Evolutionary conservation across 2,797 vertebrate genomes (phyloP), one percentile per base, ranked within the genome.

Genomic region (Vespertilio murinus): DNA sequence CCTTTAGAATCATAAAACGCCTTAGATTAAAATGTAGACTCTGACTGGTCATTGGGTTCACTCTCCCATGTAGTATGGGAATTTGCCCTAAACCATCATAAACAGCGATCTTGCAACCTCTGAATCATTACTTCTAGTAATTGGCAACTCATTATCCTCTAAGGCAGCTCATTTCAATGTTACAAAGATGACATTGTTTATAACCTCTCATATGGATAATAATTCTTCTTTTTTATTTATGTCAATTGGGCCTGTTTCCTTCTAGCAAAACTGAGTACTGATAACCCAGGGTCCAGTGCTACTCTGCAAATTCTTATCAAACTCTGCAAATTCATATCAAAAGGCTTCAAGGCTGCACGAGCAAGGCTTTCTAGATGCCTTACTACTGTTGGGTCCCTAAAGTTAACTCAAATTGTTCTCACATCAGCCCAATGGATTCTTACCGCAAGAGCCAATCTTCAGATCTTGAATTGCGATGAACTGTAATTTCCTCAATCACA

Each of bases 161-260:
- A 82, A 59, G 75, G 25, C 28, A 84, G 38, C 25, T 85, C 45
- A 45, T 87, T 75, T 86, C 78, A 88, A 85, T 84, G 18, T 94
- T 88, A 83, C 56, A 94, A 77, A 85, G 40, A 61, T 80, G 38
- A 95, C 91, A 64, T 67, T 83, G 42, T 67, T 88, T 88, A 16
- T 87, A 74, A 71, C 28, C 23, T 91, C 67, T 90, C 56, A 47
- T 40, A 59, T 84, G 90, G 81, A 47, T 83, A 91, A 38, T 28
- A 85, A 79, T 86, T 93, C 35, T 78, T 3, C 47, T 73, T 47
- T 93, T 89, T 96, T 93, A 71, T 40, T 92, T 88, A 30, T 49
- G n/a, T 92, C 81, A 71, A 2, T 47, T 70, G 35, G 69, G 45
- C 6, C 54, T 88, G 7, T 89, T 86, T 71, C 73, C 45, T 80